Conservation (phyloP, 2,113 vertebrate species). For the Choloepus hoffmanni region DNA sequence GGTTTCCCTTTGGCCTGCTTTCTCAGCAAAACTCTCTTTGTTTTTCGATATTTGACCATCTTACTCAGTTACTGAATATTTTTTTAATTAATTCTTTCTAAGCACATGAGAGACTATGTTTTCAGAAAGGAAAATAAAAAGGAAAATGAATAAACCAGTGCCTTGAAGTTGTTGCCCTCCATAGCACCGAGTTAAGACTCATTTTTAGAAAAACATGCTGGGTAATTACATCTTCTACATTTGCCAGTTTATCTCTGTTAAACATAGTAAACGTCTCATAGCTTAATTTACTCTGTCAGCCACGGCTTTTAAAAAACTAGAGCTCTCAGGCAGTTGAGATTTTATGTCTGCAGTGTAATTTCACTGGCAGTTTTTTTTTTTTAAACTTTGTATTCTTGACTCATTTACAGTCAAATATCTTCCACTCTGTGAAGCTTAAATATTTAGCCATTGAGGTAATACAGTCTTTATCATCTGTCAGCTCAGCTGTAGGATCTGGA, state of each 20-base stretch:
- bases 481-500: not conserved
- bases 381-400: conserved; percentile 56
- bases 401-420: conserved; percentile 76
- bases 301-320: not conserved
- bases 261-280: conserved; percentile 47
- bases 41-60: not conserved
- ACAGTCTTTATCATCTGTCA: conserved; percentile 14
- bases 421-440: conserved; percentile 65
- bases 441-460: conserved; percentile 61
- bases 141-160: not conserved
- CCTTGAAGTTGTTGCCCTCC: not conserved
- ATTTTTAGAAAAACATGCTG: conserved; percentile 49
- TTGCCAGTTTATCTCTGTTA: conserved; percentile 65
- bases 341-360: conserved; percentile 71
- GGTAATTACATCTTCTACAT: conserved; percentile 45
- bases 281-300: conserved; percentile 69
- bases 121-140: conserved; percentile 13
- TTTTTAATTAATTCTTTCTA: not conserved
- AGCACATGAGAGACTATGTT: not conserved
- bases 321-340: conserved; percentile 48
- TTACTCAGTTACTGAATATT: not conserved
- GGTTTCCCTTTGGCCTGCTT: not conserved
- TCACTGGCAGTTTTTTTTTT: conserved; percentile 52
- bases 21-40: not conserved
- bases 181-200: conserved; percentile 46